These are phyloP conservation scores for Helobdella robusta DNA, from an alignment of 2,888 invertebrate genomes.

Conservation along the genomic window DNA sequence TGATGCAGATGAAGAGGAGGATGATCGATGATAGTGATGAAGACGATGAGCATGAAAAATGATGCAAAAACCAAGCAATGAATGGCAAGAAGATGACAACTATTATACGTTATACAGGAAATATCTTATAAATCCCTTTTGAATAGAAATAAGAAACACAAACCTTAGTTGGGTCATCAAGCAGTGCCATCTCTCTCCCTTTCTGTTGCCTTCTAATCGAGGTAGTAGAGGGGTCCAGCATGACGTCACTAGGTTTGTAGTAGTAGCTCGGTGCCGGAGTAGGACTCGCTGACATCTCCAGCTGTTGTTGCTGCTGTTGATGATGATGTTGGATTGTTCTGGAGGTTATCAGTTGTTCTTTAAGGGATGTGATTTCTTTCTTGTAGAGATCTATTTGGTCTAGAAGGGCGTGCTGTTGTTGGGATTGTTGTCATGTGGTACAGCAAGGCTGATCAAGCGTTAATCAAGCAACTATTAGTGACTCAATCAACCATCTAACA, in stretches of 20 bases:
- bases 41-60: background rate
- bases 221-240: conserved; percentile 11
- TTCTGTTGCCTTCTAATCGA: conserved; percentile 40
- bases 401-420: conserved; percentile 17
- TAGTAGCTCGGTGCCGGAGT: background rate
- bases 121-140: no score
- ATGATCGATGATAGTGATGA: background rate
- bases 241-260: conserved; percentile 16
- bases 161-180: conserved; percentile 46
- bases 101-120: no score
- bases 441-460: background rate
- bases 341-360: conserved; percentile 12
- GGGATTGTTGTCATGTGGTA: background rate
- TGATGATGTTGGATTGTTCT: background rate
- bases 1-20: conserved; percentile 4
- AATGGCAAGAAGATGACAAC: background rate
- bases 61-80: background rate
- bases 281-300: background rate
- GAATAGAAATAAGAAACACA: no score
- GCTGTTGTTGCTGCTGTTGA: background rate
- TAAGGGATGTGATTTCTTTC: conserved; percentile 24
- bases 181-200: conserved; percentile 43
- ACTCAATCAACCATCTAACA: no score
- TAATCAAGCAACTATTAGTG: no score
- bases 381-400: conserved; percentile 24